Evolutionary conservation across 2,888 invertebrate species (phyloP).

Genomic region (Catocala fraxini): DNA sequence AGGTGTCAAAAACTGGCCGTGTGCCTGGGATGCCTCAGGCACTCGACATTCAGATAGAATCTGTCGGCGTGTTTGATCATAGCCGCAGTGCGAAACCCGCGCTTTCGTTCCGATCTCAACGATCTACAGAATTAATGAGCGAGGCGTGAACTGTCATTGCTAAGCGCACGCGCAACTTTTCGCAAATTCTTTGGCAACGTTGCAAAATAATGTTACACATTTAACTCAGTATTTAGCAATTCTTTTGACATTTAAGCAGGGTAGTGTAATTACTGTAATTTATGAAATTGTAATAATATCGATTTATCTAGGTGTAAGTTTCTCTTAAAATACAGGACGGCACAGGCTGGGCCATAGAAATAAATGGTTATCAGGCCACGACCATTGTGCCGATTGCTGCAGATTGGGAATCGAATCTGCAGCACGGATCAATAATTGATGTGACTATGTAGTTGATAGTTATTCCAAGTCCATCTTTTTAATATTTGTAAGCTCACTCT

Average conservation of each 20-base stretch:
- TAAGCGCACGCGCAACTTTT: conserved; percentile 18
- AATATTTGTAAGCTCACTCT: no score
- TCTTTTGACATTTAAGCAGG: neutral
- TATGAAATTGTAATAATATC: neutral
- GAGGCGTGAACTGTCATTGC: conserved; percentile 56
- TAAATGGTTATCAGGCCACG: no score
- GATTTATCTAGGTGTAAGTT: no score
- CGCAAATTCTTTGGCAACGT: conserved; percentile 7
- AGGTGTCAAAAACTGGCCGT: conserved; percentile 46
- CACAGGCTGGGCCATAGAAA: no score
- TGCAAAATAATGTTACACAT: neutral
- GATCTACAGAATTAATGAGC: conserved; percentile 65
- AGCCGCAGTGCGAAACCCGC: conserved; percentile 49
- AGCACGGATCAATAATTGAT: no score
- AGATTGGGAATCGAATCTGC: no score
- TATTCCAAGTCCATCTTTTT: no score
- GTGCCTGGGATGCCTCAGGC: conserved; percentile 53
- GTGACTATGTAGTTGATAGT: no score
- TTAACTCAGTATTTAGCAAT: neutral
- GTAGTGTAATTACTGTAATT: neutral
- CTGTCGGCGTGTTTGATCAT: conserved; percentile 58
- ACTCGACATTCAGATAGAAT: conserved; percentile 53
- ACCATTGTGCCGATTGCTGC: no score
- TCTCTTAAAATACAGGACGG: no score
- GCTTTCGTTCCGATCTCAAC: conserved; percentile 60